Evolutionary conservation across 2,113 vertebrate genomes (phyloP).

Genomic region (Tachuris rubrigastra): DNA sequence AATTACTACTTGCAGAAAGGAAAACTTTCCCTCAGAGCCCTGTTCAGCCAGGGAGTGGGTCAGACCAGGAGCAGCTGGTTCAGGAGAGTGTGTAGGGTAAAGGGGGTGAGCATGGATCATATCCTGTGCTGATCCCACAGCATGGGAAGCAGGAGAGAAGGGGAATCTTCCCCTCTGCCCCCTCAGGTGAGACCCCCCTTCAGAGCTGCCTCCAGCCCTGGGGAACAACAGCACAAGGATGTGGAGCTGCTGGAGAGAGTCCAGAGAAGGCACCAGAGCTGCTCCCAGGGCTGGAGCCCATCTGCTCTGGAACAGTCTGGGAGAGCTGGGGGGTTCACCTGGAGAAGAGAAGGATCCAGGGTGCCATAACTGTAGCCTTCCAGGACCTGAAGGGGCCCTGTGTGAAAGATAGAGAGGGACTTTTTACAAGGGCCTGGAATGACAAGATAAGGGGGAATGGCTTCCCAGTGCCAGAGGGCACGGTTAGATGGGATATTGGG

Average conservation of each 20-base stretch:
- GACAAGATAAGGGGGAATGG: rapidly evolving
- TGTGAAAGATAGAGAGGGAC: background rate
- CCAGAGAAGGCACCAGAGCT: background rate
- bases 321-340: background rate
- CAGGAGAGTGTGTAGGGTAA: rapidly evolving
- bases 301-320: background rate
- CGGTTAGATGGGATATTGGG: background rate
- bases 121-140: background rate
- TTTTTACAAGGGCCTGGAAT: background rate
- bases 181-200: background rate
- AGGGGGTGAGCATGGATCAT: background rate
- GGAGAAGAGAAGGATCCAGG: background rate
- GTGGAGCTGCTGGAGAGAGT: background rate
- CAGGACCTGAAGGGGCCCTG: background rate
- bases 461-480: background rate
- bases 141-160: rapidly evolving
- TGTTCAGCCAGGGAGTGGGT: background rate
- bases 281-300: background rate
- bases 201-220: background rate
- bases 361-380: background rate
- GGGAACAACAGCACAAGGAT: background rate
- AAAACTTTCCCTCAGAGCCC: background rate
- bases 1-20: background rate
- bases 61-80: background rate
- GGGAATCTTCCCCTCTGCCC: background rate